Conservation (phyloP, 2,888 invertebrate genomes). For the Eugnorisma glareosa region DNA sequence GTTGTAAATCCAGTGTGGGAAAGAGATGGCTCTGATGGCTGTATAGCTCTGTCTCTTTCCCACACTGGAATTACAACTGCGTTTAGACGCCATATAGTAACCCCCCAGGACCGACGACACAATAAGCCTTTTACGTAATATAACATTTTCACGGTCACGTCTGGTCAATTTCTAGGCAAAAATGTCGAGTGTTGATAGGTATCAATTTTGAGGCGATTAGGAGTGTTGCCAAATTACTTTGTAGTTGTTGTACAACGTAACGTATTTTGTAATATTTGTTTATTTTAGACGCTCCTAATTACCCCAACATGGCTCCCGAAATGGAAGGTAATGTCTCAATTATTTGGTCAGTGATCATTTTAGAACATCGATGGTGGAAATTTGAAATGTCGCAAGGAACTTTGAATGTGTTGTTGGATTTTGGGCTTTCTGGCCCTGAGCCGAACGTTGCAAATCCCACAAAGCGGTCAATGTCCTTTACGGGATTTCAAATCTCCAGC, state of each 20-base stretch:
- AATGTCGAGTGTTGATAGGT: conserved; percentile 22
- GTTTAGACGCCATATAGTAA: too few species aligned
- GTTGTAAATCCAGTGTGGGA: too few species aligned
- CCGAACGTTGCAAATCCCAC: not conserved
- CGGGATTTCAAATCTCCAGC: not conserved
- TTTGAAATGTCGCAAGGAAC: not conserved
- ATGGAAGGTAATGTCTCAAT: conserved; percentile 19
- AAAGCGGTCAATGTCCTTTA: not conserved
- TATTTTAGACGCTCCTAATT: conserved; percentile 34
- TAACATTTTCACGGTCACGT: not conserved
- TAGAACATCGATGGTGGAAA: not conserved
- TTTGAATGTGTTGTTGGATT: not conserved
- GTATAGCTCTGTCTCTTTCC: too few species aligned
- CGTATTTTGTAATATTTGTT: conserved; percentile 10
- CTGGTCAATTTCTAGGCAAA: not conserved
- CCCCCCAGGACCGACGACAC: too few species aligned
- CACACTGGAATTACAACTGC: too few species aligned
- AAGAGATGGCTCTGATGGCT: too few species aligned
- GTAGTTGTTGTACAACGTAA: not conserved
- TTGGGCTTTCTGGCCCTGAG: not conserved
- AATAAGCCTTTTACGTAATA: not conserved
- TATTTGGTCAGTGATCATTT: conserved; percentile 8
- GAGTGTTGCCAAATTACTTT: conserved; percentile 34
- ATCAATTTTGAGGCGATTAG: not conserved
- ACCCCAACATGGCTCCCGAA: conserved; percentile 25